A percentile compares a stretch with the other conserved stretches of the same genome.
Conservation (phyloP, 30 jellyfish, hydroid and myxozoan genomes). For the Mastigias papua region DNA sequence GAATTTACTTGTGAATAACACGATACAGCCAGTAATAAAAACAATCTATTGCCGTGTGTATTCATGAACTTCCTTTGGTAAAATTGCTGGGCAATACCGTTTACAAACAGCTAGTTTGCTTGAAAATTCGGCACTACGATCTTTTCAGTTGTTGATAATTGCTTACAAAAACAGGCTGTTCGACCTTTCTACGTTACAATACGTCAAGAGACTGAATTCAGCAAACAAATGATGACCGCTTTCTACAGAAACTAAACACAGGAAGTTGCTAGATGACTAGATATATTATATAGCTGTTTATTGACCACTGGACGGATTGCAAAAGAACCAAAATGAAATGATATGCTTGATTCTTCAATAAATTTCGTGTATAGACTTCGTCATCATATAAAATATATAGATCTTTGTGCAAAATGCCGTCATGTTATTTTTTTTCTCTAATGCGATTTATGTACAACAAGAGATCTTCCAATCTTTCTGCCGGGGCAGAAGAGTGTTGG, state of each 20-base stretch:
- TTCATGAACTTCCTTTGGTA: background rate
- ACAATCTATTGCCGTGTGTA: background rate
- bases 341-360: too few relatives aligned
- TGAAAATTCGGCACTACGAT: background rate
- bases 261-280: background rate
- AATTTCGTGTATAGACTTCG: too few relatives aligned
- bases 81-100: background rate
- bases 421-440: too few relatives aligned
- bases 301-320: too few relatives aligned
- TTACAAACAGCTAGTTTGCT: background rate
- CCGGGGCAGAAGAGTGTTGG: too few relatives aligned
- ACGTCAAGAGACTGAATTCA: background rate
- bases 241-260: background rate
- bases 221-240: slow-evolving; percentile 1
- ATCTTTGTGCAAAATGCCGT: too few relatives aligned
- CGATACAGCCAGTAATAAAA: background rate
- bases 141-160: background rate
- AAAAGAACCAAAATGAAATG: too few relatives aligned
- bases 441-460: too few relatives aligned
- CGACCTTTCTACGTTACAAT: background rate
- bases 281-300: background rate
- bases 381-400: too few relatives aligned
- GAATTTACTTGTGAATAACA: background rate
- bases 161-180: background rate
- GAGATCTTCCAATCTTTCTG: too few relatives aligned